These are phyloP conservation scores for Mustela erminea DNA, from an alignment of 2,797 vertebrate genomes.

Conservation along the genomic window DNA sequence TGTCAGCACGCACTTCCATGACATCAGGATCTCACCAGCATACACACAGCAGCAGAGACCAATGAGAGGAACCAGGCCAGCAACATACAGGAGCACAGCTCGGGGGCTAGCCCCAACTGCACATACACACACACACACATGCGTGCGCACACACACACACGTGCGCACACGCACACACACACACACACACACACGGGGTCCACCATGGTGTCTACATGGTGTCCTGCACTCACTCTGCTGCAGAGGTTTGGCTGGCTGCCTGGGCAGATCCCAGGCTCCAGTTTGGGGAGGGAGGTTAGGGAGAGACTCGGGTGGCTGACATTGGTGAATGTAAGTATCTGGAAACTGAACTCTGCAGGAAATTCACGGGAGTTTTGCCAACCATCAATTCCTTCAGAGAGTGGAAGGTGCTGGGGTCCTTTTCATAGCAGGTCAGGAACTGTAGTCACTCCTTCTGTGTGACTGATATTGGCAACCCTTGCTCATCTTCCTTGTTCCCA, in stretches of 20 bases:
- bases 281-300: background rate
- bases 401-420: background rate
- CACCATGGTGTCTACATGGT: background rate
- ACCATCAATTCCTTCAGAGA: no score
- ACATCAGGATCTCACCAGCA: background rate
- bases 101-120: background rate
- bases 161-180: no score
- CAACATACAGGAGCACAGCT: background rate
- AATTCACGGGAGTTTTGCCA: background rate
- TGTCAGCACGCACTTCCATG: no score
- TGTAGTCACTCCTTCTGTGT: background rate
- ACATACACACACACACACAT: no score
- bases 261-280: background rate
- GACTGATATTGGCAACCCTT: background rate
- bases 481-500: background rate
- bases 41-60: background rate
- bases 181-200: no score
- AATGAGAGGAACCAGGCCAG: background rate
- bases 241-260: background rate
- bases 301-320: background rate
- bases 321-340: background rate
- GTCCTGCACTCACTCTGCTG: background rate
- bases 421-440: background rate
- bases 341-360: background rate
- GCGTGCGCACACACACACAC: no score